Evolutionary conservation across 2,797 vertebrate species (phyloP).

Genomic region (Cetoscarus ocellatus): DNA sequence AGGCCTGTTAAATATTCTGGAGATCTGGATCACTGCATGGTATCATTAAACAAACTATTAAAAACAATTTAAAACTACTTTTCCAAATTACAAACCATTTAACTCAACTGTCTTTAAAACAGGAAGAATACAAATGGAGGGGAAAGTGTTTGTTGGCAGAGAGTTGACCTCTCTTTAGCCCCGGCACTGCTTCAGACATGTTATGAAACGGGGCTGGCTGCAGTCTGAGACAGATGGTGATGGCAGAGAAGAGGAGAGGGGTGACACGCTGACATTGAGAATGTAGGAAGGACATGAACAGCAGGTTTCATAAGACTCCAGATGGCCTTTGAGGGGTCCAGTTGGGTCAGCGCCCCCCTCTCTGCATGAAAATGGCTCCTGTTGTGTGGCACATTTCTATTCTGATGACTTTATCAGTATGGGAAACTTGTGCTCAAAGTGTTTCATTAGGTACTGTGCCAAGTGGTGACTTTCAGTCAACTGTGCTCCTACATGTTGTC

Average conservation of each 20-base stretch:
- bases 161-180: conserved; percentile 35
- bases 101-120: conserved; percentile 33
- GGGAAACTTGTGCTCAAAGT: too few relatives aligned
- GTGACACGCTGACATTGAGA: conserved; percentile 45
- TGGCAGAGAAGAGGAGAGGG: conserved; percentile 31
- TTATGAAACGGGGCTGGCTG: conserved; percentile 28
- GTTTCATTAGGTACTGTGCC: too few relatives aligned
- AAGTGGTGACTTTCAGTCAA: too few relatives aligned
- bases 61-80: conserved; percentile 1
- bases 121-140: conserved; percentile 42
- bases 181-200: background rate
- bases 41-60: conserved; percentile 6
- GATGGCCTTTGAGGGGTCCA: conserved; percentile 56
- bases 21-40: too few relatives aligned
- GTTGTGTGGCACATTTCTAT: conserved; percentile 3
- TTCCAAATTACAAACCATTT: conserved; percentile 33
- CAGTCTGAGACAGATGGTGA: conserved; percentile 55
- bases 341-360: conserved; percentile 32
- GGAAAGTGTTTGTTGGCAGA: conserved; percentile 32
- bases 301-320: conserved; percentile 56
- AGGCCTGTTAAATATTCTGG: too few relatives aligned
- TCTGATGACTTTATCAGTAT: conserved; percentile 26
- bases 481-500: too few relatives aligned
- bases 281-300: conserved; percentile 49
- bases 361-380: conserved; percentile 28